phyloP scores from a whole-genome alignment of 2,797 vertebrate species.

The Enteromius trimaculatus region DNA sequence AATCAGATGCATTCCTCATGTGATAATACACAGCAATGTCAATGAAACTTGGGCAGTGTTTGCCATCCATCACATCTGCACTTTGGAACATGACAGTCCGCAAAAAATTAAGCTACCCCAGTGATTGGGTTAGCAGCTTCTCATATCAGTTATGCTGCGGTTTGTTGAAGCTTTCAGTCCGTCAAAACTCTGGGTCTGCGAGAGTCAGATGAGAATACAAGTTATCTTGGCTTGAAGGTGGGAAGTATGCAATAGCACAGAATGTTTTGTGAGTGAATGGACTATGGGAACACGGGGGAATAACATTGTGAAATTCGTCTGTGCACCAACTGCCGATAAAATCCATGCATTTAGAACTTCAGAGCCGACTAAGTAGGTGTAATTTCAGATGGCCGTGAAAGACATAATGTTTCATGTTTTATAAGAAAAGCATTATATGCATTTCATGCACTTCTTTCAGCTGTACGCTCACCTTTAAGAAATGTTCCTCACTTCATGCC shows the following conservation, averaged over 20 bases:
- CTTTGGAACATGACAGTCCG: constrained; percentile 44
- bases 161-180: constrained; percentile 58
- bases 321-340: constrained; percentile 58
- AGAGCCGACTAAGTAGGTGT: background rate
- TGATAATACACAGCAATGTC: constrained; percentile 51
- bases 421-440: background rate
- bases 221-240: constrained; percentile 32
- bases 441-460: background rate
- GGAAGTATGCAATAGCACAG: background rate
- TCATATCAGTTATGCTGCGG: constrained; percentile 46
- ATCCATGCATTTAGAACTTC: background rate
- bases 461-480: background rate
- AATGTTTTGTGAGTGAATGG: constrained; percentile 26
- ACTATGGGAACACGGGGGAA: constrained; percentile 52
- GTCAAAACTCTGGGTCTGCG: constrained; percentile 41
- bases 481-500: background rate
- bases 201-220: constrained; percentile 46
- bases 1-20: constrained; percentile 57
- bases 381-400: background rate
- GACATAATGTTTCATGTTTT: background rate
- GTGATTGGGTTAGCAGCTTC: constrained; percentile 54
- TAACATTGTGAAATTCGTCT: constrained; percentile 54
- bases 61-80: constrained; percentile 65
- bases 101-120: constrained; percentile 63
- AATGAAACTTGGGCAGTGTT: constrained; percentile 55